Conservation (phyloP, 2,797 vertebrate genomes). For the Sebastes hubbsi region DNA sequence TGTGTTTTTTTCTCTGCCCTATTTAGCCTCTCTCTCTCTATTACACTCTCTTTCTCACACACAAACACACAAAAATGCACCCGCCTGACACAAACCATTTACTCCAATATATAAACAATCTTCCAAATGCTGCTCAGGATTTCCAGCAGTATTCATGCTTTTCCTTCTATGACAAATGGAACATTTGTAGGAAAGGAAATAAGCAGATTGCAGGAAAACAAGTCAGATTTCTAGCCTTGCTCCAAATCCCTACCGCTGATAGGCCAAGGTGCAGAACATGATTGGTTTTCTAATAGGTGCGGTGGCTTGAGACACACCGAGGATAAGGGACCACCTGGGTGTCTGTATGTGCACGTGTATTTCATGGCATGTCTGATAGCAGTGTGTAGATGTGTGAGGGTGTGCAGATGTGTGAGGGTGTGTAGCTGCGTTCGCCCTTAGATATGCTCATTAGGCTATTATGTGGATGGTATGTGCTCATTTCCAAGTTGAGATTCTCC, state of each 20-base stretch:
- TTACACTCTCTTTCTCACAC: not conserved
- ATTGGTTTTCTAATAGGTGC: slow-evolving; percentile 75
- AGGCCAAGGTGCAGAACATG: slow-evolving; percentile 73
- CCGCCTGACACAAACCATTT: slow-evolving; percentile 54
- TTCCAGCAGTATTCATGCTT: slow-evolving; percentile 30
- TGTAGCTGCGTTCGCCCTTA: slow-evolving; percentile 25
- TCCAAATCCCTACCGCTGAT: slow-evolving; percentile 17
- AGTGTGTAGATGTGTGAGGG: slow-evolving; percentile 4
- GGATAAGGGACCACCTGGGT: slow-evolving; percentile 62
- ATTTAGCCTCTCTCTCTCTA: slow-evolving; percentile 6
- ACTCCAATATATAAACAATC: slow-evolving; percentile 53
- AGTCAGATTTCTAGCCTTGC: slow-evolving; percentile 36
- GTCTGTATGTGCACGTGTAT: slow-evolving; percentile 33
- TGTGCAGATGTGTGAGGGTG: not conserved
- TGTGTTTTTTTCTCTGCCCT: slow-evolving; percentile 16
- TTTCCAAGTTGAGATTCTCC: slow-evolving; percentile 30
- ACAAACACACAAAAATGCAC: slow-evolving; percentile 1
- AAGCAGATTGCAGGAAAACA: slow-evolving; percentile 52
- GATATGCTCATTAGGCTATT: slow-evolving; percentile 49
- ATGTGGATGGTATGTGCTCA: slow-evolving; percentile 46
- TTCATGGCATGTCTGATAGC: slow-evolving; percentile 38
- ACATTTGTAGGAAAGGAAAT: slow-evolving; percentile 52
- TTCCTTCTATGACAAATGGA: slow-evolving; percentile 38
- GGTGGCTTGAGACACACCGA: slow-evolving; percentile 45
- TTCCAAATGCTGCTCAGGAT: slow-evolving; percentile 29